Conservation (phyloP, 2,888 invertebrate species). For the Tenodera sinensis region DNA sequence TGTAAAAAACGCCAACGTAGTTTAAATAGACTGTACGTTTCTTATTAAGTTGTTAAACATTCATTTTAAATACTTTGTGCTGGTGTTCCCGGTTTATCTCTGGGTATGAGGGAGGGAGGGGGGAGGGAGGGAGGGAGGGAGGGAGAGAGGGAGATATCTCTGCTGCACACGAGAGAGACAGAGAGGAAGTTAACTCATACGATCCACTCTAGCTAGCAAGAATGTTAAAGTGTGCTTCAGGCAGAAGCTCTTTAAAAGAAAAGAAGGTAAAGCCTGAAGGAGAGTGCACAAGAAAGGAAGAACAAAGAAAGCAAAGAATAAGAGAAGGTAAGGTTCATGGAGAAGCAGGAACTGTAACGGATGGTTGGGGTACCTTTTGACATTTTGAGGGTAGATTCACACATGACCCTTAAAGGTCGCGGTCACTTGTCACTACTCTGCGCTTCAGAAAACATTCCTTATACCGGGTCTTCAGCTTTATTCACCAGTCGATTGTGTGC, state of each 20-base stretch:
- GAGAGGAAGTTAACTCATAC: no score
- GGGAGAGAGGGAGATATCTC: no score
- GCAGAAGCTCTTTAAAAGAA: background rate
- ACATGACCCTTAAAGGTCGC: background rate
- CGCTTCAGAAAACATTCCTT: no score
- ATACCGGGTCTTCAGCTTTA: no score
- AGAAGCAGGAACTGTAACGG: no score
- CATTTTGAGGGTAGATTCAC: background rate
- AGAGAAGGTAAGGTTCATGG: background rate
- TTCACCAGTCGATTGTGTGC: no score
- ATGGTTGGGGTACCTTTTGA: background rate
- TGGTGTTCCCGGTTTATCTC: background rate
- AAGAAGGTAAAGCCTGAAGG: background rate
- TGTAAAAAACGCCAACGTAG: no score
- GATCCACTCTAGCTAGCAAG: background rate
- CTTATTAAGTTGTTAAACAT: no score
- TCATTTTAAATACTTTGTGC: background rate
- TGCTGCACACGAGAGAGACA: no score
- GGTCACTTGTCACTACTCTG: no score
- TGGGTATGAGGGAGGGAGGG: background rate
- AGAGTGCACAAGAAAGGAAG: background rate
- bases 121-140: no score
- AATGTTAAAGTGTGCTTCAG: background rate
- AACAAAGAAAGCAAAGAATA: background rate
- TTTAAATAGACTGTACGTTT: no score